These are phyloP conservation scores for Hippocampus mohnikei DNA, from an alignment of 2,113 vertebrate genomes.

Conservation along the genomic window DNA sequence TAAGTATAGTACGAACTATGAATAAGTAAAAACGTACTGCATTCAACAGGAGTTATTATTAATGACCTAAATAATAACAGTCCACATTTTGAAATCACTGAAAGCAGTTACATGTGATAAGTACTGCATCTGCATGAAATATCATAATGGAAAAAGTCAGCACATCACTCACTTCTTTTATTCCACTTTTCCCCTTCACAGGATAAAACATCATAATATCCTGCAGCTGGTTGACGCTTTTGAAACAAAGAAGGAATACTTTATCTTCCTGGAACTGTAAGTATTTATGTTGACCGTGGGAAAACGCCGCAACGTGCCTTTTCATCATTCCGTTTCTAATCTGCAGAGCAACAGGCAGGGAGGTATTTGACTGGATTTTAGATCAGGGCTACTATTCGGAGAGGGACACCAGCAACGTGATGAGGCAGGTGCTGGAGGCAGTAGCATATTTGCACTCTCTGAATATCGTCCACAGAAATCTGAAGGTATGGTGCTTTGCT, in stretches of 20 bases:
- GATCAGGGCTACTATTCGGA: conserved; percentile 98
- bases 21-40: too few species aligned
- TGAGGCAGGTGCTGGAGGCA: conserved; percentile 94
- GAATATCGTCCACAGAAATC: conserved; percentile 94
- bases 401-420: conserved; percentile 95
- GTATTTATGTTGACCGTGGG: conserved; percentile 47
- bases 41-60: too few species aligned
- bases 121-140: too few species aligned
- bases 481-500: conserved; percentile 79
- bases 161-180: not conserved
- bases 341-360: conserved; percentile 88
- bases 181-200: conserved; percentile 44
- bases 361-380: conserved; percentile 98
- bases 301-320: too few species aligned
- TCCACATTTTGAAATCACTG: too few species aligned
- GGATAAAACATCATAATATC: conserved; percentile 98
- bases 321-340: conserved; percentile 8
- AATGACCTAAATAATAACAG: too few species aligned
- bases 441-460: conserved; percentile 95
- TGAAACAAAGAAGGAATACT: conserved; percentile 97
- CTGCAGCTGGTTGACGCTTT: conserved; percentile 94
- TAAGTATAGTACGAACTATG: not conserved
- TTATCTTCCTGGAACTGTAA: conserved; percentile 97
- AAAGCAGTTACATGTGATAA: too few species aligned
- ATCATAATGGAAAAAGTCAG: too few species aligned